phyloP scores from a whole-genome alignment of 2,797 vertebrate genomes.

The Scolopax bukidnonensis region DNA sequence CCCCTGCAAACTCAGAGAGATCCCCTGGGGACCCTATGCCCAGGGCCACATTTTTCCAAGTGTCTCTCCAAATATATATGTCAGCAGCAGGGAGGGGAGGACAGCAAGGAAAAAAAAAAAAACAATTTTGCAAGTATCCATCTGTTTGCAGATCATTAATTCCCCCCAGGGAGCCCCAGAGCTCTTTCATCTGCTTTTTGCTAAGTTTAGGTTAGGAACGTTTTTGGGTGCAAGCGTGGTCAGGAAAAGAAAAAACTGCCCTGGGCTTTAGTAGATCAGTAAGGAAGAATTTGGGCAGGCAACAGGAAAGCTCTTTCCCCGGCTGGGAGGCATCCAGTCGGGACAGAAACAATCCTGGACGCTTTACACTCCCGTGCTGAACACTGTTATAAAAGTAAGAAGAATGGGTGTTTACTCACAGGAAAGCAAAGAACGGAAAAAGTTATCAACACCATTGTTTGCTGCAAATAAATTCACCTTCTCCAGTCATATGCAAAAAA shows the following conservation, averaged over 20 bases:
- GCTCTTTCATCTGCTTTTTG: not conserved
- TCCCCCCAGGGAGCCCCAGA: not conserved
- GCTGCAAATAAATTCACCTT: constrained; percentile 45
- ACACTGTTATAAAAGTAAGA: constrained; percentile 18
- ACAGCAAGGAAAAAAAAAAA: not conserved
- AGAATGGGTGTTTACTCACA: constrained; percentile 54
- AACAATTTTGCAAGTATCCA: not conserved
- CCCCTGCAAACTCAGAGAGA: not conserved
- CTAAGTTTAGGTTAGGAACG: not conserved
- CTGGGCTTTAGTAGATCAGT: not conserved
- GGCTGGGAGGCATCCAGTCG: constrained; percentile 52
- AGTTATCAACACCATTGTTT: constrained; percentile 60
- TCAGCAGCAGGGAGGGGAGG: not conserved
- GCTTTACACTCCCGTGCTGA: not conserved
- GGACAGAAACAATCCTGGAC: constrained; percentile 45
- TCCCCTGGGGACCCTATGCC: not conserved
- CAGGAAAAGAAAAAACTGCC: not conserved
- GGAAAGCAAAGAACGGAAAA: constrained; percentile 54
- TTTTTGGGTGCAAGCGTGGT: not conserved
- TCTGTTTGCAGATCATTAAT: not conserved
- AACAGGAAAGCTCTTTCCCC: constrained; percentile 27
- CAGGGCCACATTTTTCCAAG: not conserved
- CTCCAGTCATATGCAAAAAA: not conserved
- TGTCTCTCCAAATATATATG: not conserved
- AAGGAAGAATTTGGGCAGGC: constrained; percentile 7